A percentile compares a stretch with the other conserved stretches of the same genome.
phyloP scores from a whole-genome alignment of 2,113 vertebrate species.

The Tachycineta bicolor region DNA sequence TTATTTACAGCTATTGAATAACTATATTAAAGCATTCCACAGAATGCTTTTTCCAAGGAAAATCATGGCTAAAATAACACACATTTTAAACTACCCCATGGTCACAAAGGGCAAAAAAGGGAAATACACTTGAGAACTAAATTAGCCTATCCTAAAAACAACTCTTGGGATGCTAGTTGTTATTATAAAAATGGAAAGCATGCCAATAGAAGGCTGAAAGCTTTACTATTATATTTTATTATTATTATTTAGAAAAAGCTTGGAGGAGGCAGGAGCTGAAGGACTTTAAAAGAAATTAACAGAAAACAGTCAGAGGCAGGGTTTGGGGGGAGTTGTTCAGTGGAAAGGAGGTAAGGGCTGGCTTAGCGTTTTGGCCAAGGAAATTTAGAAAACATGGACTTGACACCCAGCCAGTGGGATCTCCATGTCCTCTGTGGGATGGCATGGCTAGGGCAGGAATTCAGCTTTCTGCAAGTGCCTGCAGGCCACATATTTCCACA shows the following conservation, averaged over 20 bases:
- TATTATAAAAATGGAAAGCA: not conserved
- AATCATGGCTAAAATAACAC: not conserved
- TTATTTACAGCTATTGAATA: not conserved
- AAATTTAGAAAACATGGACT: not conserved
- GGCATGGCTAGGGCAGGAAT: rapidly evolving
- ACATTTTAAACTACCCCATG: not conserved
- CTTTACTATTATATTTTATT: not conserved
- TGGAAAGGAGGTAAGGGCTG: not conserved
- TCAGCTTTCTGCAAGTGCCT: not conserved
- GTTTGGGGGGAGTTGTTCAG: not conserved
- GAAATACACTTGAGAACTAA: not conserved
- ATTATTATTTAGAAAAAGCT: not conserved
- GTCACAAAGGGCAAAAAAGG: not conserved
- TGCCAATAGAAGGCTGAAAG: not conserved
- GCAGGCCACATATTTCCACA: not conserved
- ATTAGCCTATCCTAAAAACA: not conserved
- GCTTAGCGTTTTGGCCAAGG: not conserved
- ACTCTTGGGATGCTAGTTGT: not conserved
- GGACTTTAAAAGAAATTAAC: not conserved
- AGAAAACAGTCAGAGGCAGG: rapidly evolving
- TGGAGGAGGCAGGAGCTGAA: not conserved
- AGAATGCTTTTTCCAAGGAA: not conserved
- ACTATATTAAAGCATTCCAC: not conserved
- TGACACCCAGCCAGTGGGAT: rapidly evolving
- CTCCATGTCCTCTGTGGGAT: rapidly evolving